These are phyloP conservation scores for Pyrocephalus nanus DNA, from an alignment of 2,797 vertebrate genomes.

Conservation along the genomic window DNA sequence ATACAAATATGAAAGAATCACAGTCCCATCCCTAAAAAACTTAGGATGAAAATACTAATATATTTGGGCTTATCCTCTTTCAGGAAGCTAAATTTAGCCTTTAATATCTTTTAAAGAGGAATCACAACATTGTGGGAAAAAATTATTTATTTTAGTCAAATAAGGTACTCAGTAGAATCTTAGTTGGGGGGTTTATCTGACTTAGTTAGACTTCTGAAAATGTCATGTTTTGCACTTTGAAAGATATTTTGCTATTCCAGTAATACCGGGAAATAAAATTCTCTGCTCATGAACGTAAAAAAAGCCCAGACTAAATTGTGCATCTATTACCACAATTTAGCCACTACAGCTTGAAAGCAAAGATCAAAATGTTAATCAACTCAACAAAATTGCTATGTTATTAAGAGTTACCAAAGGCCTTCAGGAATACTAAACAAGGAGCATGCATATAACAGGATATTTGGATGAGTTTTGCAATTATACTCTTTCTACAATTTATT, in stretches of 20 bases:
- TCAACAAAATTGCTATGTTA: background rate
- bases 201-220: background rate
- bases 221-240: background rate
- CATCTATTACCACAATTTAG: background rate
- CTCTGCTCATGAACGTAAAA: background rate
- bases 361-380: background rate
- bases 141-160: background rate
- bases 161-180: background rate
- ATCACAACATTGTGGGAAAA: background rate
- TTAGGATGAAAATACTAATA: background rate
- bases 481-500: background rate
- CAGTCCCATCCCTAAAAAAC: background rate
- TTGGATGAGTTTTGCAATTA: background rate
- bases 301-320: background rate
- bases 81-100: background rate
- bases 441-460: background rate
- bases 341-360: background rate
- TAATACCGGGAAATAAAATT: background rate
- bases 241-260: background rate
- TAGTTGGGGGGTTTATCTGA: background rate
- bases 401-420: background rate
- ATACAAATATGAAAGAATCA: background rate
- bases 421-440: background rate
- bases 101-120: background rate
- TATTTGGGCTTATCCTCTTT: background rate